Evolutionary conservation across 2,113 vertebrate genomes (phyloP).

Genomic region (Gnathonemus longibarbis): DNA sequence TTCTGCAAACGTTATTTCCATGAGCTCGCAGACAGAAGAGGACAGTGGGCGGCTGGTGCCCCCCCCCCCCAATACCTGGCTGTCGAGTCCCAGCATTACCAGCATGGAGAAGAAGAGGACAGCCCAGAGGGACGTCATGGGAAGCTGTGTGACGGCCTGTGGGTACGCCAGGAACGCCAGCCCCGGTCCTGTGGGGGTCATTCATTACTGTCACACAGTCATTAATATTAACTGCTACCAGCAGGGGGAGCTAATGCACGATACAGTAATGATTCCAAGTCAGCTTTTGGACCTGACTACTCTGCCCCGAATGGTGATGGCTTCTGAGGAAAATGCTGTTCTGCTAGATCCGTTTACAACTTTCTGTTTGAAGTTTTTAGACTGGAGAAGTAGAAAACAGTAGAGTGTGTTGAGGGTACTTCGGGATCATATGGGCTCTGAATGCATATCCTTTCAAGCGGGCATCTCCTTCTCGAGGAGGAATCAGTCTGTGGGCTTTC

Average conservation of each 20-base stretch:
- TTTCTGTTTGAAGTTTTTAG: background rate
- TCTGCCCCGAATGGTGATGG: background rate
- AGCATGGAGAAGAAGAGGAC: conserved; percentile 90
- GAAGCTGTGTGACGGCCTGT: conserved; percentile 78
- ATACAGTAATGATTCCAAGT: background rate
- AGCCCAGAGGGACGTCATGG: conserved; percentile 80
- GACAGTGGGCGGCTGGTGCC: background rate
- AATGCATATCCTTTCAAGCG: background rate
- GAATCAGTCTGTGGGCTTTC: background rate
- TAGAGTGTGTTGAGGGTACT: background rate
- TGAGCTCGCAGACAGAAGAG: background rate
- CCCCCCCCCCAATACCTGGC: conserved; percentile 61
- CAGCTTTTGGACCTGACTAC: background rate
- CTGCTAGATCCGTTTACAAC: background rate
- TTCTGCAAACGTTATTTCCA: background rate
- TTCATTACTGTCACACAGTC: background rate
- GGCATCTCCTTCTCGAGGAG: background rate
- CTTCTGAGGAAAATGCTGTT: background rate
- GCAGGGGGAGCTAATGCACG: background rate
- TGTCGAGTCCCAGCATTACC: conserved; percentile 84
- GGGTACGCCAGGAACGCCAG: conserved; percentile 86
- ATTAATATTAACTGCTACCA: background rate
- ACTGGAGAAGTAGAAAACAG: background rate
- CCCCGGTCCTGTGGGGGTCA: conserved; percentile 64
- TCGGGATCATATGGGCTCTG: background rate